Conservation (phyloP, 2,888 invertebrate genomes). For the Drosophila mettleri region DNA sequence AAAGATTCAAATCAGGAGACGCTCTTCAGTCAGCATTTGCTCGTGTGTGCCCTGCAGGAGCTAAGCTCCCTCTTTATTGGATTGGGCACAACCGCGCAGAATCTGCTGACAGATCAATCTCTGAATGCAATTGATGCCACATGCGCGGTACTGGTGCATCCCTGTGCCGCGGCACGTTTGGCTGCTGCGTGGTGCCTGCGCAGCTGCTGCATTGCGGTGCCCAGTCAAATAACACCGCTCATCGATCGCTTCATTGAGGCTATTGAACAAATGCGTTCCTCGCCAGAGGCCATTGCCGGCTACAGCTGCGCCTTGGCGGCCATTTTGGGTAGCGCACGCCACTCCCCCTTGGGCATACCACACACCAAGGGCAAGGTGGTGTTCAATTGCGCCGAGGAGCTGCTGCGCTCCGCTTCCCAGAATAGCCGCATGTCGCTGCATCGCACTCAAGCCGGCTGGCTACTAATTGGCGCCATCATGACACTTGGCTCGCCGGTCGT, state of each 20-base stretch:
- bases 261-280: conserved; percentile 94
- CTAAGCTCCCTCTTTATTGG: conserved; percentile 95
- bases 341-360: conserved; percentile 97
- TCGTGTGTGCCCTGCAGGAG: conserved; percentile 97
- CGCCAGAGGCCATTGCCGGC: conserved; percentile 94
- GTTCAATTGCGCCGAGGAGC: conserved; percentile 98
- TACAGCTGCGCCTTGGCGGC: conserved; percentile 98
- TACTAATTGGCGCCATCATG: conserved; percentile 98
- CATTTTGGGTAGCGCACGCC: conserved; percentile 94
- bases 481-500: conserved; percentile 97
- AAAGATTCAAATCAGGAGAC: conserved; percentile 96
- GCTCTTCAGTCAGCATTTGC: conserved; percentile 94
- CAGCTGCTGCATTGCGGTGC: conserved; percentile 96
- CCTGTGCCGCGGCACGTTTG: conserved; percentile 95
- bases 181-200: conserved; percentile 97
- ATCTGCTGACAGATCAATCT: conserved; percentile 94
- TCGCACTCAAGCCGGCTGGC: conserved; percentile 98
- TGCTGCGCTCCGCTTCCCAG: conserved; percentile 97
- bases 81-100: conserved; percentile 97
- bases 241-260: conserved; percentile 95
- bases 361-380: conserved; percentile 98
- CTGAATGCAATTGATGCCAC: conserved; percentile 89
- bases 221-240: conserved; percentile 96
- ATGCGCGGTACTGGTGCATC: conserved; percentile 93
- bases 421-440: conserved; percentile 97